Evolutionary conservation across 1,140 invertebrate genomes (phyloP).

Genomic region (Heliconius eleuchia): DNA sequence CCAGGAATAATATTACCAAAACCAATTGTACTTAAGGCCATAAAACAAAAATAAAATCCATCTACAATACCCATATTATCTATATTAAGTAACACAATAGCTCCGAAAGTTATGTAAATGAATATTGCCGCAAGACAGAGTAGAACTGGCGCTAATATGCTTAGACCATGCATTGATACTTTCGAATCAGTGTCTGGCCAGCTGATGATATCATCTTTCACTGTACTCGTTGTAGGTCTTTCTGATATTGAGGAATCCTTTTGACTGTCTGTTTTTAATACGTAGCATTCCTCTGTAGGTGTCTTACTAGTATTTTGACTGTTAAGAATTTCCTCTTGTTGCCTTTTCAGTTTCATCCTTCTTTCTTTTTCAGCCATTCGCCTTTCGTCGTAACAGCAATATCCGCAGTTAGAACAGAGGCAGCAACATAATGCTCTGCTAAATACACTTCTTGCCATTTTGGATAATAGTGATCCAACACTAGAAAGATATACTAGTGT

Average conservation of each 20-base stretch:
- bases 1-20: constrained; percentile 95
- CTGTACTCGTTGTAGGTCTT: constrained; percentile 69
- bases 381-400: constrained; percentile 92
- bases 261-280: constrained; percentile 79
- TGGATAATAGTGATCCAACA: constrained; percentile 90
- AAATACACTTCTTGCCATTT: constrained; percentile 94
- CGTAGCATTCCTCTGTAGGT: constrained; percentile 88
- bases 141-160: constrained; percentile 90
- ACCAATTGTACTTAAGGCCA: constrained; percentile 95
- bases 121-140: constrained; percentile 91
- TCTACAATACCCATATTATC: constrained; percentile 94
- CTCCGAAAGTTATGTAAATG: constrained; percentile 92
- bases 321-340: constrained; percentile 88
- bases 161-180: constrained; percentile 88
- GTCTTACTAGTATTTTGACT: constrained; percentile 82
- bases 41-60: constrained; percentile 97
- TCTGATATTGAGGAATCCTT: constrained; percentile 73
- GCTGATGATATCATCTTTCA: constrained; percentile 77
- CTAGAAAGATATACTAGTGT: constrained; percentile 94
- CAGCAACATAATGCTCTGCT: constrained; percentile 91
- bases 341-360: constrained; percentile 89
- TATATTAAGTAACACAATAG: constrained; percentile 91
- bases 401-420: constrained; percentile 92
- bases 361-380: constrained; percentile 92
- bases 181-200: constrained; percentile 86